A percentile compares a stretch with the other conserved stretches of the same genome.
phyloP scores from a whole-genome alignment of 2,113 vertebrate species.

The Leuciscus idus region DNA sequence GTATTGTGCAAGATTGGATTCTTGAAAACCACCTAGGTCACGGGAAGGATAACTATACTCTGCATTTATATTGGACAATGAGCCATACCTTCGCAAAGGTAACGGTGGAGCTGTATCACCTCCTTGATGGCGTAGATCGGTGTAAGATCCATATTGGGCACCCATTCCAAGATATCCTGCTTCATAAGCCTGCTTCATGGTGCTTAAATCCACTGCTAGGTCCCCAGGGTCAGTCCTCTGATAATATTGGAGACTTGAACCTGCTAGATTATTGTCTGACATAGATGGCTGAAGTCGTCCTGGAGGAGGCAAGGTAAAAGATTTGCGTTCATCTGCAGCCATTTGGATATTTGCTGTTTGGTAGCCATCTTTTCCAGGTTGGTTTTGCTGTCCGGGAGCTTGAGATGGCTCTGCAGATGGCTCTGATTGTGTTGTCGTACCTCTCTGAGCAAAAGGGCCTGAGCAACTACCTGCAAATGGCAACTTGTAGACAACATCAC shows the following conservation, averaged over 20 bases:
- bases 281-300: constrained; percentile 91
- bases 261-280: constrained; percentile 92
- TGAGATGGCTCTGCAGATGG: constrained; percentile 64
- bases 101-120: constrained; percentile 83
- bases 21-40: constrained; percentile 83
- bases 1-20: constrained; percentile 93
- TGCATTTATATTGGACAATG: constrained; percentile 93
- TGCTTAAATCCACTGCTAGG: constrained; percentile 86
- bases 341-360: constrained; percentile 68
- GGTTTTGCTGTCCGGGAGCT: constrained; percentile 68
- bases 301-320: constrained; percentile 74
- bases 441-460: constrained; percentile 83
- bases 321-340: constrained; percentile 81
- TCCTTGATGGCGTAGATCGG: constrained; percentile 89
- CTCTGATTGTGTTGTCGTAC: constrained; percentile 81
- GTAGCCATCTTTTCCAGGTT: constrained; percentile 75
- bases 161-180: constrained; percentile 87
- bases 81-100: constrained; percentile 92
- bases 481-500: constrained; percentile 96
- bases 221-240: constrained; percentile 83
- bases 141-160: constrained; percentile 93
- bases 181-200: constrained; percentile 90
- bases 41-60: constrained; percentile 84
- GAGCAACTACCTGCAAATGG: constrained; percentile 92
- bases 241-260: constrained; percentile 83